These are phyloP conservation scores for Aphaenogaster rudis DNA, from an alignment of 1,140 invertebrate species.

Conservation along the genomic window DNA sequence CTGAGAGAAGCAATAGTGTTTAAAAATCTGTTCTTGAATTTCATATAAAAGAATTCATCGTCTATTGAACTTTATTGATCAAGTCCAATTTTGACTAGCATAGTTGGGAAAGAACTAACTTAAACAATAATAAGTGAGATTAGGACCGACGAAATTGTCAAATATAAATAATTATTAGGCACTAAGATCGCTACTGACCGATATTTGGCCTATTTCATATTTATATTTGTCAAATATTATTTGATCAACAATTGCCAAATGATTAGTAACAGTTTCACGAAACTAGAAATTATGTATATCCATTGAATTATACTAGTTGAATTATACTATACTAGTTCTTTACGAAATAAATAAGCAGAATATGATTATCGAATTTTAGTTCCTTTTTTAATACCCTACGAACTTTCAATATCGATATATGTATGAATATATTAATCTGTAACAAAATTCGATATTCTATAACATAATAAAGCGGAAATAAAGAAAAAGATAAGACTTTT, in stretches of 20 bases:
- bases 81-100: no score
- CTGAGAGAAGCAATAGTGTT: no score
- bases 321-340: neutral
- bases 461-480: neutral
- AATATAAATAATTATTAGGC: no score
- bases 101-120: no score
- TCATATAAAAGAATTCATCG: no score
- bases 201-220: no score
- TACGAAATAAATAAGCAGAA: neutral
- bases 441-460: neutral
- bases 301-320: neutral
- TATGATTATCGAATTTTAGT: neutral
- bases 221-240: neutral
- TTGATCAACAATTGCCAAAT: neutral
- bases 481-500: neutral
- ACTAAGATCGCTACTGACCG: no score
- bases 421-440: neutral
- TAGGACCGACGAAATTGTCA: no score
- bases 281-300: neutral
- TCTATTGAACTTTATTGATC: no score
- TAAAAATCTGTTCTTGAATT: no score
- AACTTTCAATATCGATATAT: neutral
- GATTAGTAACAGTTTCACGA: neutral
- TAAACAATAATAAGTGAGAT: no score
- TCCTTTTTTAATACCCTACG: neutral